Conservation (phyloP, 2,888 invertebrate genomes). For the Xestia ashworthii region DNA sequence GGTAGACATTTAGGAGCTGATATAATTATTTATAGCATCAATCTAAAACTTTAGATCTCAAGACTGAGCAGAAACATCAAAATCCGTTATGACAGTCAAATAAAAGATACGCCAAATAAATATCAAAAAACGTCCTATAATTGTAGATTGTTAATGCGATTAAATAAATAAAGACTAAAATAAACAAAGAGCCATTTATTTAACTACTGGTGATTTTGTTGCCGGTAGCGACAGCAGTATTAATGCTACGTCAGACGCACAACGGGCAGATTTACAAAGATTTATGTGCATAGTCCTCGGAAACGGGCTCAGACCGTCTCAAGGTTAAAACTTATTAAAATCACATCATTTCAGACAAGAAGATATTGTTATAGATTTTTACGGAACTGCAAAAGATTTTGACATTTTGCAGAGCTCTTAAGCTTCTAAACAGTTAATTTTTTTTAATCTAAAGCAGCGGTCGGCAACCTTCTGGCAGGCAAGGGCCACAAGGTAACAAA, state of each 20-base stretch:
- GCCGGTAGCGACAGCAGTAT: conserved; percentile 69
- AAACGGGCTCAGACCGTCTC: conserved; percentile 75
- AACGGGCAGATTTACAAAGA: conserved; percentile 79
- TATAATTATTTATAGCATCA: conserved; percentile 22
- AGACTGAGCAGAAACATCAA: conserved; percentile 20
- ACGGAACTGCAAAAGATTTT: conserved; percentile 28
- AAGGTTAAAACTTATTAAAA: conserved; percentile 74
- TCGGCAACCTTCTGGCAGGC: too few species aligned
- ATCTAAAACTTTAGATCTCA: conserved; percentile 35
- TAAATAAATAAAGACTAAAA: conserved; percentile 57
- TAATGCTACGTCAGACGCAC: conserved; percentile 69
- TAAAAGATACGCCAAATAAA: conserved; percentile 46
- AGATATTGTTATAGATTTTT: conserved; percentile 41
- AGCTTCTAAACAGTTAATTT: not conserved
- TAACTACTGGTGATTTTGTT: conserved; percentile 63
- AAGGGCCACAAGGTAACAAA: too few species aligned
- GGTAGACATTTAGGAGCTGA: conserved; percentile 37
- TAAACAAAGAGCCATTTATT: conserved; percentile 66
- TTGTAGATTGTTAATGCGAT: conserved; percentile 60
- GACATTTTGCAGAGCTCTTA: not conserved
- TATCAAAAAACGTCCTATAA: conserved; percentile 49
- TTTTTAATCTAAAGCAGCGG: conserved; percentile 18
- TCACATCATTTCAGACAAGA: conserved; percentile 48
- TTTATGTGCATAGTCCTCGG: conserved; percentile 79
- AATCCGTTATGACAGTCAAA: conserved; percentile 28